These are phyloP conservation scores for Agrypnus murinus DNA, from an alignment of 2,888 invertebrate genomes.

Conservation along the genomic window DNA sequence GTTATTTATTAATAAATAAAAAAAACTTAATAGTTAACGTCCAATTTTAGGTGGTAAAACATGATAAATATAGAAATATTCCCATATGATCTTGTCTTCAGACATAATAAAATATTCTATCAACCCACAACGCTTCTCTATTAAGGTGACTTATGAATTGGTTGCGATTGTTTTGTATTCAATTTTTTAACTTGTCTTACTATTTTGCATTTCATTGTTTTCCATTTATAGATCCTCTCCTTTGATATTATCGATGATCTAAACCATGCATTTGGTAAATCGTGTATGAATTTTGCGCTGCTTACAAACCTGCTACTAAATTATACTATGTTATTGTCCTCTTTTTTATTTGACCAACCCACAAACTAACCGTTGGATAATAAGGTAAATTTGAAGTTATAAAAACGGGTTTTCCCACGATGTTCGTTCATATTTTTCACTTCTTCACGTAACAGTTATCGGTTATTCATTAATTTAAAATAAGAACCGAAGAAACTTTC, in stretches of 20 bases:
- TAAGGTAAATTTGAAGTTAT: constrained; percentile 29
- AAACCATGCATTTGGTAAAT: constrained; percentile 4
- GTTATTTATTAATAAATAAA: too few relatives aligned
- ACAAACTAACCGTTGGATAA: constrained; percentile 29
- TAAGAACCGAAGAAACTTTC: constrained; percentile 16
- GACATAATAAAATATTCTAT: constrained; percentile 6
- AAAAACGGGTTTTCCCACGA: constrained; percentile 40
- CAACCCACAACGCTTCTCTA: not conserved
- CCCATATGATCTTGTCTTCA: not conserved
- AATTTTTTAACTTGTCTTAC: not conserved
- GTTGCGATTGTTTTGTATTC: constrained; percentile 5
- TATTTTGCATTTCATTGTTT: constrained; percentile 15
- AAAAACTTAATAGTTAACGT: not conserved
- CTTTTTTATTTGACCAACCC: constrained; percentile 32
- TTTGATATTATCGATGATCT: constrained; percentile 22
- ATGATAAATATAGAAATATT: constrained; percentile 2
- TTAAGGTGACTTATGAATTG: constrained; percentile 7
- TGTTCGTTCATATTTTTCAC: constrained; percentile 26
- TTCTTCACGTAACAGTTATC: constrained; percentile 33
- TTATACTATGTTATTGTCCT: constrained; percentile 20
- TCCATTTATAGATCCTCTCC: constrained; percentile 12
- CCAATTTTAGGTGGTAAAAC: not conserved
- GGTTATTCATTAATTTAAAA: constrained; percentile 38
- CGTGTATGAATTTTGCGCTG: constrained; percentile 4
- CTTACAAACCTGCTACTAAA: constrained; percentile 11